Evolutionary conservation across 1,140 invertebrate genomes (phyloP).

Genomic region (Aphidius ervi): DNA sequence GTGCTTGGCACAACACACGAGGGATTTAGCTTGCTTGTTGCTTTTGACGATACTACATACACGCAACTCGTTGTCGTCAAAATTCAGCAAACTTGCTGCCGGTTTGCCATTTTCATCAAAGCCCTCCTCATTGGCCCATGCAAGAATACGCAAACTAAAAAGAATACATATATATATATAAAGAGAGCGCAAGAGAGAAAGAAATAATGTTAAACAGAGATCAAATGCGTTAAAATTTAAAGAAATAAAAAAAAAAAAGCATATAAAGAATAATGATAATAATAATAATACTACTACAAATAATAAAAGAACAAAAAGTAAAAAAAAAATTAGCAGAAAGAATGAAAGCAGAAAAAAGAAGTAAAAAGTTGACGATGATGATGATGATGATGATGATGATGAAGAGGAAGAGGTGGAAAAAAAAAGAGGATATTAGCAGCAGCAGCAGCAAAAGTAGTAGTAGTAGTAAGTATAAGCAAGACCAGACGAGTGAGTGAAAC

Average conservation of each 20-base stretch:
- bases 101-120: constrained; percentile 23
- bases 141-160: background rate
- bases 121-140: constrained; percentile 19
- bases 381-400: background rate
- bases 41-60: too few relatives aligned
- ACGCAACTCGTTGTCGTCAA: constrained; percentile 3
- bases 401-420: too few relatives aligned
- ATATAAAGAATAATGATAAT: constrained; percentile 3
- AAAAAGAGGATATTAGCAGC: too few relatives aligned
- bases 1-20: background rate
- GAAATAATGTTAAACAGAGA: background rate
- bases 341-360: constrained; percentile 15
- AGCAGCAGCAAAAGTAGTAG: background rate
- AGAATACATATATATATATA: too few relatives aligned
- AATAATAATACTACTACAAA: background rate
- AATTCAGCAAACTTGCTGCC: background rate
- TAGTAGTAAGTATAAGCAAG: background rate
- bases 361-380: constrained; percentile 1
- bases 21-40: background rate
- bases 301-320: too few relatives aligned
- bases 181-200: background rate
- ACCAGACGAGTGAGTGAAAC: constrained; percentile 2
- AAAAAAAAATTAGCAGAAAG: constrained; percentile 1
- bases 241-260: background rate
- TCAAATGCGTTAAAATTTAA: background rate